These are phyloP conservation scores for Strongylocentrotus purpuratus DNA, from an alignment of 35 echinoderm and acorn worm genomes.

Conservation along the genomic window DNA sequence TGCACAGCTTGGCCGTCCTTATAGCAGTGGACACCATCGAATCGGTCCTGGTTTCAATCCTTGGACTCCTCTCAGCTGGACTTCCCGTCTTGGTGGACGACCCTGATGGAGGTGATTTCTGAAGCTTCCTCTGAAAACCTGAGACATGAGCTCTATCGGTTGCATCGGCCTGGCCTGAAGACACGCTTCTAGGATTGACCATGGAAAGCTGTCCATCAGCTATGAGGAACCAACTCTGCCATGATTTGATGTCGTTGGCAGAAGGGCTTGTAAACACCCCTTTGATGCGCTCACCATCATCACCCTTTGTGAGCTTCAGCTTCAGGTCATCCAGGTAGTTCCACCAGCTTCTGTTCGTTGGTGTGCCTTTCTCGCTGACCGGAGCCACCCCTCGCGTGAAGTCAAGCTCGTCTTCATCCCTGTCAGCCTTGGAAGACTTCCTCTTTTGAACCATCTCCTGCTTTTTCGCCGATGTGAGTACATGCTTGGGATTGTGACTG, in stretches of 20 bases:
- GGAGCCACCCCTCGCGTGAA: background rate
- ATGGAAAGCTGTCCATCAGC: background rate
- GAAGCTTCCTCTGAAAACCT: constrained; percentile 40
- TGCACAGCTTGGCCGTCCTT: constrained; percentile 49
- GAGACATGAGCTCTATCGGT: background rate
- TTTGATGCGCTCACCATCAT: background rate
- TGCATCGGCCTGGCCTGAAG: background rate
- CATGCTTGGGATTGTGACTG: constrained; percentile 57
- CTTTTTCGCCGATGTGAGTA: constrained; percentile 14
- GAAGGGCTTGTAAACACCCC: background rate
- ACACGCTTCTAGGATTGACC: background rate
- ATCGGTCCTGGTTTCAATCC: background rate
- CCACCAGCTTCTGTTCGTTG: constrained; percentile 48
- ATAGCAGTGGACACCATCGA: constrained; percentile 40
- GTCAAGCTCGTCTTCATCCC: constrained; percentile 62
- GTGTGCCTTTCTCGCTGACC: constrained; percentile 34
- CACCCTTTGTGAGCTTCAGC: background rate
- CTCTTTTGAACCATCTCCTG: background rate
- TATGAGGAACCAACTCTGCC: constrained; percentile 13
- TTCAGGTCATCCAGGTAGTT: constrained; percentile 37
- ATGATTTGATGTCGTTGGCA: background rate
- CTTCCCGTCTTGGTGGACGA: background rate
- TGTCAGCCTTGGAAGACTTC: background rate
- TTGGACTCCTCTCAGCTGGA: background rate
- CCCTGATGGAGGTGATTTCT: background rate